Base-by-base conservation (phyloP, 2,888 invertebrate genomes). In the Trachelus stipa region DNA sequence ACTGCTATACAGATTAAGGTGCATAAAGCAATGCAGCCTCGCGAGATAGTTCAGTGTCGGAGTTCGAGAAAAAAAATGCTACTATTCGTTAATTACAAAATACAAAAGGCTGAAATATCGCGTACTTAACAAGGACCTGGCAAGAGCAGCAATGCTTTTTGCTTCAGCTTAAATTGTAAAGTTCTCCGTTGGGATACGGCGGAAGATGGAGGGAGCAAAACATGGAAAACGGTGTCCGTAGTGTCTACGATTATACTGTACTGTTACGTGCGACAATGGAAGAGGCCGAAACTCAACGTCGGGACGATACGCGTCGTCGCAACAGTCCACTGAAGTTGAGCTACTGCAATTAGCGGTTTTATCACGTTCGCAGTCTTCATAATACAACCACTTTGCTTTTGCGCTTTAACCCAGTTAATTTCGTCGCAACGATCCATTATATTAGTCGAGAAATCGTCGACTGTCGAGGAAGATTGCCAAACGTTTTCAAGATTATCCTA, bases 261-360 rank as follows among this genome's bases (percentile, higher is more conserved):
- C 71, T 31, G 34, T 33, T 33, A 31, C 23, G 31, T 31, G 33
- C 31, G 2, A 71, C 56, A 71, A 71, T 71, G 71, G 12, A 31
- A 33, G 31, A 31, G 71, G 31, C 71, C 33, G 31, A 71, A 71
- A 71, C 71, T 31, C 71, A 23, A 71, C 33, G 71, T 31, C 23
- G 71, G 12, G 34, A 71, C 69, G 69, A 69, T 69, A 69, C 69
- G 30, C 15, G 69, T 33, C 4, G 69, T 33, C 69, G 69, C 69
- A 40, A 40, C 56, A 56, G 71, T 71, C 11, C 31, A 71, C 33
- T 23, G 71, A 71, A 71, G 71, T 71, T 71, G 12, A 71, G 34
- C 71, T 71, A 71, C 71, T 71, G 71, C 15, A 71, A 71, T 71
- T 71, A 71, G 71, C 33, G 31, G 71, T 71, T 71, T 71, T 71